Evolutionary conservation across 2,797 vertebrate species (phyloP).

Genomic region (Harpagifer antarcticus): DNA sequence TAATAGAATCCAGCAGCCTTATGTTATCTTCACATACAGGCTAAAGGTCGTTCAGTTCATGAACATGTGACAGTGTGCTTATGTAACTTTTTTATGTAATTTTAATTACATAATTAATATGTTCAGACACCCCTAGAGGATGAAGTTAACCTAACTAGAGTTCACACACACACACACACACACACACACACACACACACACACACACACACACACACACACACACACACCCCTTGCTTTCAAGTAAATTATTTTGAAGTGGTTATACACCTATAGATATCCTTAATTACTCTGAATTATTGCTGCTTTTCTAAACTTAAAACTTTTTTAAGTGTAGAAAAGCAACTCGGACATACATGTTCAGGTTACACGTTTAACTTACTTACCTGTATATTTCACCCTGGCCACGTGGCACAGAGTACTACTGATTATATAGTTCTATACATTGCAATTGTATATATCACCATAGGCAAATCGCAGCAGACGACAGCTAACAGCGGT

Average conservation of each 20-base stretch:
- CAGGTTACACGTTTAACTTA: not conserved
- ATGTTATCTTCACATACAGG: not conserved
- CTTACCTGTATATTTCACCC: not conserved
- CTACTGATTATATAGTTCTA: not conserved
- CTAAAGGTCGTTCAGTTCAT: slow-evolving; percentile 1
- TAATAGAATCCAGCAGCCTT: not conserved
- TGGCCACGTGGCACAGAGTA: not conserved
- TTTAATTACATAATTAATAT: not conserved
- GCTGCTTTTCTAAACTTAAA: not conserved
- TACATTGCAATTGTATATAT: not conserved
- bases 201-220: not conserved
- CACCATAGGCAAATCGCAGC: not conserved
- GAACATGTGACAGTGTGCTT: not conserved
- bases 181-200: not conserved
- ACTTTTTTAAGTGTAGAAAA: not conserved
- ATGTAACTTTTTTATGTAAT: not conserved
- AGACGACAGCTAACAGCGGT: slow-evolving; percentile 40
- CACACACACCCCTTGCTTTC: not conserved
- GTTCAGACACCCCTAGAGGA: not conserved
- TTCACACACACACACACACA: not conserved
- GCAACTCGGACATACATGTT: slow-evolving; percentile 2
- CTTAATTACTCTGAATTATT: not conserved
- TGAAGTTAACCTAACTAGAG: not conserved
- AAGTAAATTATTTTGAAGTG: not conserved
- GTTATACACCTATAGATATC: not conserved